A percentile compares a stretch with the other conserved stretches of the same genome.
phyloP scores from a whole-genome alignment of 2,113 vertebrate species.

The Willisornis vidua region DNA sequence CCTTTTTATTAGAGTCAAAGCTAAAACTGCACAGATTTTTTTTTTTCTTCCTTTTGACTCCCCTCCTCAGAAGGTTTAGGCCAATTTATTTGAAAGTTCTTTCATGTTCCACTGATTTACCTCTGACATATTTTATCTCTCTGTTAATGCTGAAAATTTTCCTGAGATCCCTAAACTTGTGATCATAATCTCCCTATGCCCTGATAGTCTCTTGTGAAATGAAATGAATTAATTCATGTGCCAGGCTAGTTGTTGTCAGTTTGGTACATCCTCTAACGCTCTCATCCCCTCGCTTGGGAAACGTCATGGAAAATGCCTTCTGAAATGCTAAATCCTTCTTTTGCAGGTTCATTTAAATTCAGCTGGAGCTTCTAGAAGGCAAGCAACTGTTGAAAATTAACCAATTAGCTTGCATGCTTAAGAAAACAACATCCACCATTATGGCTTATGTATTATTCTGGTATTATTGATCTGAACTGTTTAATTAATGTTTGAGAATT shows the following conservation, averaged over 20 bases:
- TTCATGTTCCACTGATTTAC: background rate
- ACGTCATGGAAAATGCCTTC: slow-evolving; percentile 15
- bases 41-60: background rate
- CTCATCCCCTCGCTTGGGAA: slow-evolving; percentile 1
- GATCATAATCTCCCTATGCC: background rate
- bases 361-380: slow-evolving; percentile 5
- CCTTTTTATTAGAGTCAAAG: background rate
- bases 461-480: background rate
- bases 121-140: background rate
- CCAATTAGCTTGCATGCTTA: background rate
- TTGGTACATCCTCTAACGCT: background rate
- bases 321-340: slow-evolving; percentile 42
- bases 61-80: background rate
- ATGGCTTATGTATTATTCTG: background rate
- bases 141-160: background rate
- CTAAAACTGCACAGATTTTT: background rate
- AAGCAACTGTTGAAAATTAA: slow-evolving; percentile 41
- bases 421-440: background rate
- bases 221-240: background rate
- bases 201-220: background rate
- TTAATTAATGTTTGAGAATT: background rate
- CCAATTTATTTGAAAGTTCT: background rate
- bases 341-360: slow-evolving; percentile 48
- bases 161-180: background rate
- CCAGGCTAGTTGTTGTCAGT: background rate